Evolutionary conservation across 1,140 invertebrate genomes (phyloP).

Genomic region (Drosophila gunungcola): DNA sequence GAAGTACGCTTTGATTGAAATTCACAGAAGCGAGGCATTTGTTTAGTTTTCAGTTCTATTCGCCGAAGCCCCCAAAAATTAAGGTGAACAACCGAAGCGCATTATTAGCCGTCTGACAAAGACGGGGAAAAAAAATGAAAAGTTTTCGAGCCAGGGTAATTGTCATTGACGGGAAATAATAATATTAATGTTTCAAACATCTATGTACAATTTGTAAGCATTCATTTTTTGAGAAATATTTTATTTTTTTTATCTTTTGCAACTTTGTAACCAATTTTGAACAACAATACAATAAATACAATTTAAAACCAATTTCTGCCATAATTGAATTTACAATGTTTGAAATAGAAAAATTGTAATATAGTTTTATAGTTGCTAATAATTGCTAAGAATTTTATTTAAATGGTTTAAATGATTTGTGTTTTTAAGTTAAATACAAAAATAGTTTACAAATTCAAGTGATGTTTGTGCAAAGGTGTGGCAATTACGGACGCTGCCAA

Average conservation of each 20-base stretch:
- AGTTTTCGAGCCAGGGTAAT: not conserved
- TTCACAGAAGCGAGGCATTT: conserved; percentile 24
- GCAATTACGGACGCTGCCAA: conserved; percentile 44
- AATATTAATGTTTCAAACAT: too few species aligned
- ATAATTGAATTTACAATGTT: too few species aligned
- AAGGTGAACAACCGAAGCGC: not conserved
- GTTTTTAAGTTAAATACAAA: not conserved
- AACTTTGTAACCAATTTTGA: too few species aligned
- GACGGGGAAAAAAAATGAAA: not conserved
- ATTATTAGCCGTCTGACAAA: not conserved
- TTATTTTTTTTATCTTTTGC: too few species aligned
- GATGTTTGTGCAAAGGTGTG: conserved; percentile 14
- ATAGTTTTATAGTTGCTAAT: too few species aligned
- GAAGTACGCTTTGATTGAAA: conserved; percentile 42
- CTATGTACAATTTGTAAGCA: too few species aligned
- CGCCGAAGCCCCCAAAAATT: conserved; percentile 1
- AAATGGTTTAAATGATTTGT: too few species aligned
- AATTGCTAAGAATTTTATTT: too few species aligned
- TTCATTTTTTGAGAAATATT: too few species aligned
- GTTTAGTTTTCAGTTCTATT: conserved; percentile 41
- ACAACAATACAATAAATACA: too few species aligned
- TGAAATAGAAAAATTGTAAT: too few species aligned
- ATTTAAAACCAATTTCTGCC: too few species aligned
- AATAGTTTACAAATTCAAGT: not conserved
- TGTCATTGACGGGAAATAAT: not conserved